A percentile compares a stretch with the other conserved stretches of the same genome.
phyloP scores from a whole-genome alignment of 2,113 vertebrate species.

The Gobiocypris rarus region DNA sequence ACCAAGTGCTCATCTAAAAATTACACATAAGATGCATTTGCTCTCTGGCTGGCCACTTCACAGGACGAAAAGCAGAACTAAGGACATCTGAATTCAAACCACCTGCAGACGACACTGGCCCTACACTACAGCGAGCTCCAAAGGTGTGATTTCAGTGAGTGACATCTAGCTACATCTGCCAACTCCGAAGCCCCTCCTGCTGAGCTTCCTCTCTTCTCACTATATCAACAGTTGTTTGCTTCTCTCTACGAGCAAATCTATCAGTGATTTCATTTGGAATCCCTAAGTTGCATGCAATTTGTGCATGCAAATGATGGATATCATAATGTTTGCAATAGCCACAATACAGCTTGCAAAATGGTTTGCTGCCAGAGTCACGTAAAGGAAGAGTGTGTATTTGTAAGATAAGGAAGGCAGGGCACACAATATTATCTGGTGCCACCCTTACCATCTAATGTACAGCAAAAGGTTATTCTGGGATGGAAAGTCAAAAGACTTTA shows the following conservation, averaged over 20 bases:
- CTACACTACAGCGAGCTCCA: not conserved
- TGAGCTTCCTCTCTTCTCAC: constrained; percentile 7
- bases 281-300: no score
- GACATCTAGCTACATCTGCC: not conserved
- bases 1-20: not conserved
- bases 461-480: not conserved
- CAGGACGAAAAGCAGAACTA: not conserved
- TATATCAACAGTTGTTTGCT: not conserved
- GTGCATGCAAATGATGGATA: not conserved
- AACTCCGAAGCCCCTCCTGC: not conserved
- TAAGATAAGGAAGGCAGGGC: constrained; percentile 32
- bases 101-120: not conserved
- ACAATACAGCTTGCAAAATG: not conserved
- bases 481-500: not conserved
- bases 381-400: constrained; percentile 10
- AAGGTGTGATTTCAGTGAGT: not conserved
- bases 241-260: not conserved
- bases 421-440: not conserved
- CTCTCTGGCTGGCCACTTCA: not conserved
- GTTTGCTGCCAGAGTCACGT: not conserved
- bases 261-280: not conserved
- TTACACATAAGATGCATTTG: not conserved
- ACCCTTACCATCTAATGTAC: not conserved
- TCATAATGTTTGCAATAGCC: not conserved
- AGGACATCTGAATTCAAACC: not conserved